phyloP scores from a whole-genome alignment of 2,888 invertebrate genomes.

The Spodoptera exigua region DNA sequence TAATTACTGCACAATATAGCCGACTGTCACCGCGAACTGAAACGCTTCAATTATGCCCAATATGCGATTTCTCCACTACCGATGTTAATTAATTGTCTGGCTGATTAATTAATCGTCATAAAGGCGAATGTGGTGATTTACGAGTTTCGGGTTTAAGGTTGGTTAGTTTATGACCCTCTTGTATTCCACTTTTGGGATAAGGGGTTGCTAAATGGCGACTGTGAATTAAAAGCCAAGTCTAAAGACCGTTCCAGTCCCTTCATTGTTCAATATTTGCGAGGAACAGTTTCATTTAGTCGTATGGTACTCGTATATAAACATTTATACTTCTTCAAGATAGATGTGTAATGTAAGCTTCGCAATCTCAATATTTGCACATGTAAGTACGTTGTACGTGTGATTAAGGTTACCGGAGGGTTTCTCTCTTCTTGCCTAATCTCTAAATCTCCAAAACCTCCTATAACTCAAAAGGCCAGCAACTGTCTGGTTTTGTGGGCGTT shows the following conservation, averaged over 20 bases:
- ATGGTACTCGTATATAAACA: too few species aligned
- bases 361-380: too few species aligned
- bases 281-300: too few species aligned
- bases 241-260: too few species aligned
- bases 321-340: too few species aligned
- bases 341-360: too few species aligned
- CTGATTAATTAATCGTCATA: slow-evolving; percentile 54
- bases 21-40: slow-evolving; percentile 23
- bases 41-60: slow-evolving; percentile 54
- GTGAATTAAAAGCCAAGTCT: background rate
- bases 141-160: slow-evolving; percentile 23
- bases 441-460: too few species aligned
- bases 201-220: slow-evolving; percentile 18
- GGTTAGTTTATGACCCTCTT: slow-evolving; percentile 37
- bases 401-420: too few species aligned
- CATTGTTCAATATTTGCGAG: background rate
- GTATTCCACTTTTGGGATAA: slow-evolving; percentile 8
- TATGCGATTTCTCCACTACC: slow-evolving; percentile 45
- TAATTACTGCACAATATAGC: slow-evolving; percentile 51
- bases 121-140: slow-evolving; percentile 46
- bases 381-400: too few species aligned
- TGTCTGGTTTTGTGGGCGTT: too few species aligned
- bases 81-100: slow-evolving; percentile 53
- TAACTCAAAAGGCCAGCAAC: too few species aligned
- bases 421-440: too few species aligned